These are phyloP conservation scores for Forbesichthys agassizii DNA, from an alignment of 2,113 vertebrate genomes.

Conservation along the genomic window DNA sequence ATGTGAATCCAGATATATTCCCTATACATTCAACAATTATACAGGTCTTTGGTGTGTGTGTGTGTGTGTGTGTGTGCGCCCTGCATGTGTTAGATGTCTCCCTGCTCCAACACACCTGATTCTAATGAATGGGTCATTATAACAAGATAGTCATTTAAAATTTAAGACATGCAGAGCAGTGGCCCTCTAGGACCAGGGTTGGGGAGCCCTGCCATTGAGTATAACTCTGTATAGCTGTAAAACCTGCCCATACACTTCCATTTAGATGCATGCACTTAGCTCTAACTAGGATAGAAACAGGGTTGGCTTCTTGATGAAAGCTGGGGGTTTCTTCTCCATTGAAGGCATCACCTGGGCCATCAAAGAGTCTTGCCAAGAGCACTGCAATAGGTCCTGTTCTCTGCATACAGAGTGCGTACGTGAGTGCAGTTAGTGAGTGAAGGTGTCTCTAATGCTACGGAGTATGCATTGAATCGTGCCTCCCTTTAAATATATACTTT, in stretches of 20 bases:
- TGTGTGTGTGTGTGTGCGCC: not conserved
- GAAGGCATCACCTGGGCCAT: slow-evolving; percentile 9
- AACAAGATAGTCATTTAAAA: too few relatives aligned
- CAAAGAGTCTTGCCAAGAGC: not conserved
- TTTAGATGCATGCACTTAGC: slow-evolving; percentile 2
- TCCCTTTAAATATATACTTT: too few relatives aligned
- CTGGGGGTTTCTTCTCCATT: not conserved
- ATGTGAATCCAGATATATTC: not conserved
- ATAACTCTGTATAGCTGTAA: too few relatives aligned
- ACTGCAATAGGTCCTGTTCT: not conserved
- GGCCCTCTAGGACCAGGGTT: too few relatives aligned
- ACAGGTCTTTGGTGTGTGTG: not conserved
- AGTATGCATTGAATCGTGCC: not conserved
- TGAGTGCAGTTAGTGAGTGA: not conserved
- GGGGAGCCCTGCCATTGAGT: too few relatives aligned
- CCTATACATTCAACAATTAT: not conserved
- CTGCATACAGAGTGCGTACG: slow-evolving; percentile 8
- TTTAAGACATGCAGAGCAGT: too few relatives aligned
- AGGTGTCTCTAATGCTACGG: too few relatives aligned
- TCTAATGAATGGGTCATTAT: too few relatives aligned
- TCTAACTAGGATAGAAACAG: not conserved
- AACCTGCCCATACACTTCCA: too few relatives aligned
- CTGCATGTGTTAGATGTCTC: too few relatives aligned
- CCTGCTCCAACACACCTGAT: too few relatives aligned
- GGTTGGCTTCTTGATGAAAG: not conserved